Evolutionary conservation across 2,797 vertebrate genomes (phyloP), one percentile per base, ranked within the genome.

Genomic region (Trachops cirrhosus): DNA sequence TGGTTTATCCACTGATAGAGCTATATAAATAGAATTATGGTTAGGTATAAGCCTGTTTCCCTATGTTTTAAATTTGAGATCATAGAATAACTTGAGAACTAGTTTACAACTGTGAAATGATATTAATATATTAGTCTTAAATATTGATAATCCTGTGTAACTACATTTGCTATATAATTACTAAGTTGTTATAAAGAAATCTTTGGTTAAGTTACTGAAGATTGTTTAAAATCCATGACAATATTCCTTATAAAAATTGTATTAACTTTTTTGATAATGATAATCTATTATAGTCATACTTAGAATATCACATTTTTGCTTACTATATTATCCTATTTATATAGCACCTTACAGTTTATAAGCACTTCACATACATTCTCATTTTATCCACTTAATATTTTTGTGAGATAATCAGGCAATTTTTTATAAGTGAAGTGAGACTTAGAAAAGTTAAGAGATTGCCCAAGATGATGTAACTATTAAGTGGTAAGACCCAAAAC

Each of bases 291-390:
- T 94, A 87, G 52, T 80, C 67, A 74, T 74, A 83, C 73, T 68
- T 91, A 44, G 3, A 79, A 50, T 93, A 87, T 39, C 82, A 91
- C 18, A 62, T 29, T 92, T 57, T 92, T 92, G 24, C 34, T 52
- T 75, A 89, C 26, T 75, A 22, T 90, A 79, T 89, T 94, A 85
- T 78, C 95, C 67, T 44, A 93, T 85, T 97, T 95, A 84, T 74
- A 85, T 71, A 89, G 41, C n/a, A 86, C 22, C 41, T 88, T 91
- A 91, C 3, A 95, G 57, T 90, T 90, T 75, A 80, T 1, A 24
- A 87, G 21, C 44, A 64, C 50, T 87, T 96, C 62, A 94, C 12
- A 50, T 83, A 48, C 26, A 94, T 94, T 91, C 34, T 93, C 34
- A 48, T 93, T 95, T 90, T 73, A 68, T 79, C 41, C 22, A 70